These are phyloP conservation scores for Diglossa cyanea DNA, from an alignment of 2,797 vertebrate genomes.

Conservation along the genomic window DNA sequence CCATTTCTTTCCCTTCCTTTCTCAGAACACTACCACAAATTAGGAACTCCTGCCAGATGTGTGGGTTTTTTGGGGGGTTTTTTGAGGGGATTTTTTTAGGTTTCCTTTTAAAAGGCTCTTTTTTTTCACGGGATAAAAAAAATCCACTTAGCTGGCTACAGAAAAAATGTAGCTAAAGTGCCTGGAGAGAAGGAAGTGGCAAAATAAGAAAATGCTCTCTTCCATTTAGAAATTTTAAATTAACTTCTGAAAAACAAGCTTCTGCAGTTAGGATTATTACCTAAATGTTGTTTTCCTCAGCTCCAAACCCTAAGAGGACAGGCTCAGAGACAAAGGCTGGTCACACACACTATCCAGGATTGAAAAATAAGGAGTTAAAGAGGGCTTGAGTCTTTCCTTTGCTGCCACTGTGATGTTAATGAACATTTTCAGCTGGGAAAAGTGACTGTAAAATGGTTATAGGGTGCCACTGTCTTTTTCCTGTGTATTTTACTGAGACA, in stretches of 20 bases:
- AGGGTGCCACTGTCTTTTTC: not conserved
- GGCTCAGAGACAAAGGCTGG: not conserved
- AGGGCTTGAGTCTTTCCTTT: not conserved
- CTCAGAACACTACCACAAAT: not conserved
- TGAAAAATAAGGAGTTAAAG: not conserved
- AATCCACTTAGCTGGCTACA: not conserved
- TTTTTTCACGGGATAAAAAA: not conserved
- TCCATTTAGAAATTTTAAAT: not conserved
- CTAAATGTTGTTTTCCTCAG: not conserved
- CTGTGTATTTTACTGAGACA: not conserved
- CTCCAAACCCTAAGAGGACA: not conserved
- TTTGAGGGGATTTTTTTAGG: accelerated
- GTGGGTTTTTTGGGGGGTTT: accelerated
- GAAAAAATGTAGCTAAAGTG: not conserved
- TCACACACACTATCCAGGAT: not conserved
- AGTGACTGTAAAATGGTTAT: not conserved
- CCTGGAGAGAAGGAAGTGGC: not conserved
- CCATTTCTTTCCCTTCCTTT: not conserved
- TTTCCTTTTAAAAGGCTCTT: not conserved
- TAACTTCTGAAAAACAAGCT: not conserved
- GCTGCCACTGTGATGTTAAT: not conserved
- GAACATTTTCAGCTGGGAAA: not conserved
- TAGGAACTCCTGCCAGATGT: not conserved
- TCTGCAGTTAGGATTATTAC: not conserved
- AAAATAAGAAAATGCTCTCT: not conserved